A percentile compares a stretch with the other conserved stretches of the same genome.
These are phyloP conservation scores for Trogon melanurus DNA, from an alignment of 2,113 vertebrate species.

Conservation along the genomic window DNA sequence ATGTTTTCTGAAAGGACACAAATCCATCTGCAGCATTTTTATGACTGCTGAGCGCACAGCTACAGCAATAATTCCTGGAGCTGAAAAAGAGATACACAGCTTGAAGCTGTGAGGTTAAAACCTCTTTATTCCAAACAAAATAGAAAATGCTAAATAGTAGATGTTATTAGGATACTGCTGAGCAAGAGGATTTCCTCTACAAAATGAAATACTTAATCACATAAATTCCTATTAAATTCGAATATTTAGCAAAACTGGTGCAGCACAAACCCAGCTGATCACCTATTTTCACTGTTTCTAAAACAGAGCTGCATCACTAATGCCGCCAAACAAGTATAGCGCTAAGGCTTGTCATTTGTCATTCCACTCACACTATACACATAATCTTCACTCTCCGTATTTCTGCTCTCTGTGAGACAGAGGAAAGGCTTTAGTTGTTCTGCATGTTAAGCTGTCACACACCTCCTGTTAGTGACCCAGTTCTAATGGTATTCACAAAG, in stretches of 20 bases:
- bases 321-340: neutral
- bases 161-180: constrained; percentile 10
- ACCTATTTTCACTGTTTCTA: neutral
- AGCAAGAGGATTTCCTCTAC: constrained; percentile 7
- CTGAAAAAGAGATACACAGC: neutral
- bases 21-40: constrained; percentile 26
- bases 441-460: neutral
- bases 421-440: constrained; percentile 13
- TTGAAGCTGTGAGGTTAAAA: constrained; percentile 38
- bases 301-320: neutral
- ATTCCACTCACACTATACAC: constrained; percentile 13
- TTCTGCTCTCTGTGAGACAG: neutral
- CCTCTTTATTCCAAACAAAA: constrained; percentile 22
- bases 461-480: constrained; percentile 28
- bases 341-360: neutral
- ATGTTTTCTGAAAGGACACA: constrained; percentile 1
- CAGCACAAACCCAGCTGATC: neutral
- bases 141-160: constrained; percentile 14
- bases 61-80: constrained; percentile 9
- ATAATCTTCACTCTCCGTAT: neutral
- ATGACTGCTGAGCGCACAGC: constrained; percentile 4
- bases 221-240: neutral
- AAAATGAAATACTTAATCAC: constrained; percentile 3
- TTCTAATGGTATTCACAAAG: constrained; percentile 21
- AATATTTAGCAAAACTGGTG: neutral